These are phyloP conservation scores for Rhogogaster chlorosoma DNA, from an alignment of 2,888 invertebrate genomes.

Conservation along the genomic window DNA sequence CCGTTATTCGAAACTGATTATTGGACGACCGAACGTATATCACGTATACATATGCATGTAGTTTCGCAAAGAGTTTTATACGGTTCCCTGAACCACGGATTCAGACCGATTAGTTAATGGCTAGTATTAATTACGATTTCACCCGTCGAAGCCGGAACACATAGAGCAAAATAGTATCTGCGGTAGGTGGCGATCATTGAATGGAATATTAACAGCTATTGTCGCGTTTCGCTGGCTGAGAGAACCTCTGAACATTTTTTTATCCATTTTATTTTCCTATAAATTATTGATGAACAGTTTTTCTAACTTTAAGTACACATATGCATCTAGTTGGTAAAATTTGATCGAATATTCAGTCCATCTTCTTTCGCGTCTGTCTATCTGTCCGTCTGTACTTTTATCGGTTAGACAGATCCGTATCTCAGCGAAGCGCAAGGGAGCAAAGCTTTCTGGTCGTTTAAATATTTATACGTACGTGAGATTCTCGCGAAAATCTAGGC, in stretches of 20 bases:
- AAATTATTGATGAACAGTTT: background rate
- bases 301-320: background rate
- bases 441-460: conserved; percentile 28
- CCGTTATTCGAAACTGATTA: conserved; percentile 38
- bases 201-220: background rate
- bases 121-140: conserved; percentile 24
- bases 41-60: background rate
- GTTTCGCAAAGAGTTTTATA: background rate
- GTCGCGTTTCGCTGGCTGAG: background rate
- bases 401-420: background rate
- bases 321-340: background rate
- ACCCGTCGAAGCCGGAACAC: background rate
- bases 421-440: background rate
- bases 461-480: conserved; percentile 23
- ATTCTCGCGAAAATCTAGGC: conserved; percentile 28
- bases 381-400: background rate
- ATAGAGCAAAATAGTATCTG: background rate
- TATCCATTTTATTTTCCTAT: background rate
- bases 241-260: background rate
- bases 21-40: conserved; percentile 35
- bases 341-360: background rate
- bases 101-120: conserved; percentile 34
- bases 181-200: background rate
- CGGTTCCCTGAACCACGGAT: background rate
- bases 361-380: background rate